A percentile compares a stretch with the other conserved stretches of the same genome.
Conservation (phyloP, 2,113 vertebrate species). For the Pandion haliaetus region DNA sequence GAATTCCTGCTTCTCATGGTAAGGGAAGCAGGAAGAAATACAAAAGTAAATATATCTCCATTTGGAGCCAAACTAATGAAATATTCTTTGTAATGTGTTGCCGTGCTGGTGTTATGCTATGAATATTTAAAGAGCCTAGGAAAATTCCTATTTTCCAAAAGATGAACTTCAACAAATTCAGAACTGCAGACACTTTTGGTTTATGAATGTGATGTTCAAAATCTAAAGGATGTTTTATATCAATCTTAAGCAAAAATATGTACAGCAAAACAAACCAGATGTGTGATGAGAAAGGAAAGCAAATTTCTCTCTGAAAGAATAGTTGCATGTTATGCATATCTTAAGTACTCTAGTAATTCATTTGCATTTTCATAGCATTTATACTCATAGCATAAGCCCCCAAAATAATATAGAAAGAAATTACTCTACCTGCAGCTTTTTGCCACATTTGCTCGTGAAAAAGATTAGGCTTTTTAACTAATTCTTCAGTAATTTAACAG, state of each 20-base stretch:
- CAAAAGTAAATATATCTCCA: background rate
- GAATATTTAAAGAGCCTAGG: background rate
- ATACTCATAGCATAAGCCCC: background rate
- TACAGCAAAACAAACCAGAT: background rate
- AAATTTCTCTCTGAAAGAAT: background rate
- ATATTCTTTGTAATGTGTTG: background rate
- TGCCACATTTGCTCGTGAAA: background rate
- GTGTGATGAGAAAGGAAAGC: background rate
- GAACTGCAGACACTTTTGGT: background rate
- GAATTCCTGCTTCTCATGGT: background rate
- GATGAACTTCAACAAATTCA: background rate
- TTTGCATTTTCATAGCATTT: constrained; percentile 26
- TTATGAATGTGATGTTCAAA: background rate
- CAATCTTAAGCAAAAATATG: background rate
- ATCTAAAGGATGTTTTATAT: background rate
- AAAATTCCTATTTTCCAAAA: background rate
- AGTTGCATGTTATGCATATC: background rate
- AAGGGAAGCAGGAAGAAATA: background rate
- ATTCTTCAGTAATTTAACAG: background rate
- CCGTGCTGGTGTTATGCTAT: background rate
- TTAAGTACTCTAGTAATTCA: background rate
- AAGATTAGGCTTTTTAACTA: constrained; percentile 16
- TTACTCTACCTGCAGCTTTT: constrained; percentile 12
- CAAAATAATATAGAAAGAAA: background rate
- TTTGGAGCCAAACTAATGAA: background rate